phyloP scores from a whole-genome alignment of 1,140 invertebrate genomes.

The Hyphantria cunea region DNA sequence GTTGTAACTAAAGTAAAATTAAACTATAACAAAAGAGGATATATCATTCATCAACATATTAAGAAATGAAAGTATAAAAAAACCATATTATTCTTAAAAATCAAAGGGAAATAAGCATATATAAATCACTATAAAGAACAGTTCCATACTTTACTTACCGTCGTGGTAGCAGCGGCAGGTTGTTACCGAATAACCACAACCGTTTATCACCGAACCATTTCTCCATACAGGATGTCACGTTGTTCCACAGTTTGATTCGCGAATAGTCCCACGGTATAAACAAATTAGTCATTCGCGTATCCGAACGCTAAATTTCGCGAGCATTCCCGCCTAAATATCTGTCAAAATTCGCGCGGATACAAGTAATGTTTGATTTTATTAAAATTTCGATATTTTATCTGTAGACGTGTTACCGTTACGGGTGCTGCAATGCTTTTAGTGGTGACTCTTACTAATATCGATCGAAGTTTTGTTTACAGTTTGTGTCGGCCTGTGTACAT shows the following conservation, averaged over 20 bases:
- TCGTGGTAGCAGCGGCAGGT: conserved; percentile 89
- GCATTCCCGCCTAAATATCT: conserved; percentile 59
- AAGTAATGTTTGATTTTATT: conserved; percentile 26
- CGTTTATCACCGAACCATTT: conserved; percentile 94
- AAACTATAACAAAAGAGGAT: too few relatives aligned
- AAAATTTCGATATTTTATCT: conserved; percentile 24
- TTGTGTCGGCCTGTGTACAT: conserved; percentile 75
- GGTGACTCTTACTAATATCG: conserved; percentile 64
- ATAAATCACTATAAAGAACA: too few relatives aligned
- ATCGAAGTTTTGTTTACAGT: conserved; percentile 78
- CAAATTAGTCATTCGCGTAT: conserved; percentile 66
- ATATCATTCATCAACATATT: too few relatives aligned
- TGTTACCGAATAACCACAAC: conserved; percentile 93
- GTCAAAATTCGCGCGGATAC: conserved; percentile 37
- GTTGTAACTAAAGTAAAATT: too few relatives aligned
- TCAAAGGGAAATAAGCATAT: too few relatives aligned
- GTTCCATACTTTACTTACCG: conserved; percentile 86
- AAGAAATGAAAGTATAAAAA: too few relatives aligned
- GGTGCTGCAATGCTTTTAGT: conserved; percentile 62
- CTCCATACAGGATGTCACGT: conserved; percentile 87
- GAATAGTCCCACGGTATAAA: conserved; percentile 42
- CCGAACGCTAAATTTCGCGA: conserved; percentile 34
- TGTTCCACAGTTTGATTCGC: conserved; percentile 68
- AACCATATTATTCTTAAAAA: too few relatives aligned
- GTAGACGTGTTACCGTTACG: conserved; percentile 43